Conservation (phyloP, 2,113 vertebrate genomes). For the Dicerorhinus sumatrensis region DNA sequence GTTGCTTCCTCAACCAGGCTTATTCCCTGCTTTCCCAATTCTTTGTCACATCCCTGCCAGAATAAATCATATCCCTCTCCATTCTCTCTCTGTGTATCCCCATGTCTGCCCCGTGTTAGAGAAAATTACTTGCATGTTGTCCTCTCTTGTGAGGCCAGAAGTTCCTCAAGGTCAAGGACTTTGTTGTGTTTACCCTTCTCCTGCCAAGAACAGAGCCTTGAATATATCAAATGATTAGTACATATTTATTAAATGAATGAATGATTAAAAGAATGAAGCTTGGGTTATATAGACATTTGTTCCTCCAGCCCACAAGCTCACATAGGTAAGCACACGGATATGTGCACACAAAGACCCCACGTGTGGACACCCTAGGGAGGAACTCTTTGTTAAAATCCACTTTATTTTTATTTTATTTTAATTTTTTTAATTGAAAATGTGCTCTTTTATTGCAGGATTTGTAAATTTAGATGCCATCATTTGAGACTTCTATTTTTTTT, state of each 20-base stretch:
- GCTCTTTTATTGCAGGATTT: no score
- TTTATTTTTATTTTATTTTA: no score
- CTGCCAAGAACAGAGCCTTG: neutral
- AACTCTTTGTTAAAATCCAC: neutral
- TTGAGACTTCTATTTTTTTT: no score
- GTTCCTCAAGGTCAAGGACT: neutral
- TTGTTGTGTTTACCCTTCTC: neutral
- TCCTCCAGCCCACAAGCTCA: neutral
- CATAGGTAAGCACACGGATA: neutral
- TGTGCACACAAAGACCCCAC: neutral
- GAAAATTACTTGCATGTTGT: neutral
- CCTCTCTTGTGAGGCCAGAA: neutral
- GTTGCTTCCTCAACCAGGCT: neutral
- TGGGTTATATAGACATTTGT: neutral
- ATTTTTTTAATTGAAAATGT: no score
- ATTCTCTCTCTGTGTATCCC: neutral
- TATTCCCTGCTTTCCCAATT: neutral
- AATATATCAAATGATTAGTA: neutral
- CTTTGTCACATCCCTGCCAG: neutral
- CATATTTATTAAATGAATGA: conserved; percentile 25
- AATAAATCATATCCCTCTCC: neutral
- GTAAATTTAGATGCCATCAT: no score
- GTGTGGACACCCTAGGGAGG: neutral
- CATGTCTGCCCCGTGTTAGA: neutral
- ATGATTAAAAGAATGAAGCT: neutral